phyloP scores from a whole-genome alignment of 2,888 invertebrate genomes.

The Eupithecia subumbrata region DNA sequence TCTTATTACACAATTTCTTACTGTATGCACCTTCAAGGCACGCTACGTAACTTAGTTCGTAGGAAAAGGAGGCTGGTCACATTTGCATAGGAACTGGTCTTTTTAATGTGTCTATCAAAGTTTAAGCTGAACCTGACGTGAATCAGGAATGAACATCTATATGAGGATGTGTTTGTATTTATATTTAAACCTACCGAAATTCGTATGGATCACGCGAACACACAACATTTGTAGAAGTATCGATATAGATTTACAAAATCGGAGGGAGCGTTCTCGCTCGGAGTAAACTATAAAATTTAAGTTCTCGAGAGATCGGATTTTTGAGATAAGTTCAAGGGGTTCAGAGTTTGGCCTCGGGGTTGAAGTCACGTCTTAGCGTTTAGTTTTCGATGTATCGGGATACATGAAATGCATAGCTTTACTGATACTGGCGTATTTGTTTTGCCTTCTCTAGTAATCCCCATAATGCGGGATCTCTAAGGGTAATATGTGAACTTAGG shows the following conservation, averaged over 20 bases:
- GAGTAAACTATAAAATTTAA: conserved; percentile 56
- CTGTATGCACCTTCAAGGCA: too few relatives aligned
- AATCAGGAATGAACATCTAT: background rate
- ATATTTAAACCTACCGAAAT: background rate
- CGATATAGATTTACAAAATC: conserved; percentile 14
- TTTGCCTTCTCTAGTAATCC: background rate
- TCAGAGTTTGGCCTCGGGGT: conserved; percentile 47
- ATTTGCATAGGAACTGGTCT: background rate
- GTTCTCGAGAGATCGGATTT: conserved; percentile 52
- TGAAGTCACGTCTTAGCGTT: conserved; percentile 42
- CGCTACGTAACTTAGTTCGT: too few relatives aligned
- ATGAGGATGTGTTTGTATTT: background rate
- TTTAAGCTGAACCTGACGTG: background rate
- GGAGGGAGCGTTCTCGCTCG: conserved; percentile 26
- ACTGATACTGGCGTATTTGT: background rate
- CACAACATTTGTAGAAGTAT: conserved; percentile 1
- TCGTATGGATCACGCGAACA: conserved; percentile 6
- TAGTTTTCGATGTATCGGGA: conserved; percentile 43
- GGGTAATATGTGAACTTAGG: too few relatives aligned
- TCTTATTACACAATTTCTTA: too few relatives aligned
- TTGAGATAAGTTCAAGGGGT: conserved; percentile 50
- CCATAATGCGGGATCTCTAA: too few relatives aligned
- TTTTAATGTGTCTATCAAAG: background rate
- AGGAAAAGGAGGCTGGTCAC: too few relatives aligned
- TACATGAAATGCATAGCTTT: conserved; percentile 47